Percentiles rank a stretch among this genome's conserved stretches.
Conservation (phyloP, 2,888 invertebrate species). For the Ryuthela nishihirai region DNA sequence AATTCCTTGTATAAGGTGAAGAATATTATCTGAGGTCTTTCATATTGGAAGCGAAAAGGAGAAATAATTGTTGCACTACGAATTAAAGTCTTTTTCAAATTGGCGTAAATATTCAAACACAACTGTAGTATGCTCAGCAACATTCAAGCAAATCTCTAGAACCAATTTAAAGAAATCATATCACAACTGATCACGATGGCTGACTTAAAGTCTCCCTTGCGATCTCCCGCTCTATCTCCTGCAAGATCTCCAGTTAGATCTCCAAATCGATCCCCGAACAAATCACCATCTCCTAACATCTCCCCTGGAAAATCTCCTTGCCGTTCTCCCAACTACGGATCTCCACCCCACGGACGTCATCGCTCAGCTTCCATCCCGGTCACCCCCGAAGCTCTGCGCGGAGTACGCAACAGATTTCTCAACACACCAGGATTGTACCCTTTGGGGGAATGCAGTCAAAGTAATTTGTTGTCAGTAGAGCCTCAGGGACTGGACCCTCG, state of each 20-base stretch:
- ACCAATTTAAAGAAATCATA: no score
- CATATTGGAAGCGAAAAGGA: no score
- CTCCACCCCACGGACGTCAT: constrained; percentile 28
- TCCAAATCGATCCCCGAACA: constrained; percentile 27
- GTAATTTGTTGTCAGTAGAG: constrained; percentile 14
- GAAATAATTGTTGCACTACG: no score
- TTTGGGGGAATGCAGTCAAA: constrained; percentile 9
- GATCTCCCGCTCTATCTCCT: constrained; percentile 26
- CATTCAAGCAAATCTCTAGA: no score
- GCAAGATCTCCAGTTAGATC: constrained; percentile 24
- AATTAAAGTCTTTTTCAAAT: no score
- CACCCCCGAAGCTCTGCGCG: constrained; percentile 29
- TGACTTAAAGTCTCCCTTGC: constrained; percentile 18
- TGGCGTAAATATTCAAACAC: no score
- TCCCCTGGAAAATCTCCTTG: constrained; percentile 20
- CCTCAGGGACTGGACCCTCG: neutral
- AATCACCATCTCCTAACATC: constrained; percentile 32
- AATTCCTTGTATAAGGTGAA: no score
- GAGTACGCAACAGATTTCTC: constrained; percentile 19
- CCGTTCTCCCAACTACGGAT: constrained; percentile 22
- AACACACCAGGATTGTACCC: constrained; percentile 22
- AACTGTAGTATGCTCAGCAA: no score
- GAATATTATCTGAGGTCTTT: no score
- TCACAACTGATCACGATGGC: no score
- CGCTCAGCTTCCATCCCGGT: constrained; percentile 36